phyloP scores from a whole-genome alignment of 2,888 invertebrate species.

The Deroplatys truncata region DNA sequence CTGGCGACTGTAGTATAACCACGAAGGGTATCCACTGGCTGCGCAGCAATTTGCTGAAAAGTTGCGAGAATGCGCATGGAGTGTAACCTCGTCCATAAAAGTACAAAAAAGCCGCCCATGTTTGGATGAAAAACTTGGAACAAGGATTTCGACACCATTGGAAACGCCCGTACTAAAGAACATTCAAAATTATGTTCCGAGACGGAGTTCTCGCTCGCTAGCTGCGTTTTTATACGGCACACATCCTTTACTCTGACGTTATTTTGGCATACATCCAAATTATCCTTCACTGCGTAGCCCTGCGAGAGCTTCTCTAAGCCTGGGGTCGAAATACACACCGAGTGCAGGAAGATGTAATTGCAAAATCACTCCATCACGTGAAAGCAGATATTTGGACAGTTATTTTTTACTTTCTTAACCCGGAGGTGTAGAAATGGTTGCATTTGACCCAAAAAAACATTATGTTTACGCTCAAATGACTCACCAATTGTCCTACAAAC shows the following conservation, averaged over 20 bases:
- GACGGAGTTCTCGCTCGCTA: neutral
- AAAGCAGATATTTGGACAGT: too few relatives aligned
- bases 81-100: neutral
- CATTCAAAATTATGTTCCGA: conserved; percentile 14
- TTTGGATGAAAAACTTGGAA: neutral
- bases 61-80: neutral
- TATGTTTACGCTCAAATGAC: too few relatives aligned
- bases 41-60: neutral
- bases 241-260: neutral
- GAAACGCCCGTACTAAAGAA: neutral
- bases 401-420: too few relatives aligned
- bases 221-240: neutral
- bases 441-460: too few relatives aligned
- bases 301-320: neutral
- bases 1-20: too few relatives aligned
- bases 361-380: neutral
- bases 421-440: too few relatives aligned
- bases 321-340: neutral
- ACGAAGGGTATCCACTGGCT: neutral
- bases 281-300: neutral
- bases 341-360: too few relatives aligned
- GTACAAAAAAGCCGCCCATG: neutral
- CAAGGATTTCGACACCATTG: neutral
- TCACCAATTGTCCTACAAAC: too few relatives aligned
- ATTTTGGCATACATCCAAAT: conserved; percentile 4